Evolutionary conservation across 2,888 invertebrate species (phyloP), one percentile per base, ranked within the genome.

Genomic region (Teleiodes luculella): DNA sequence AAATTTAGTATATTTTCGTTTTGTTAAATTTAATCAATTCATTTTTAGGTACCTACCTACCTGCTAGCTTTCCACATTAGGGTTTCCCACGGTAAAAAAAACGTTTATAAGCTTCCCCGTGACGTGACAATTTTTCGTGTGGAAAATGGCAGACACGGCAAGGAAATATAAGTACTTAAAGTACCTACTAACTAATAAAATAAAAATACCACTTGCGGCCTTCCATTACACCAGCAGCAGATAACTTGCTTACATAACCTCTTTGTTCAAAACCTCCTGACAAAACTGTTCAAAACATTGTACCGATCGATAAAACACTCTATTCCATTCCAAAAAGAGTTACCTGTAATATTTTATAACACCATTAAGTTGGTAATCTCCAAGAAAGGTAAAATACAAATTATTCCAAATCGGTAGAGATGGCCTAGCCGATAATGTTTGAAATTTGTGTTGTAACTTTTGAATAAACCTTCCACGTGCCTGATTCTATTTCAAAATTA

Each of bases 371-470:
- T 2, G 41, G 18, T 20, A 43, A 43, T n/a, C n/a, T 24, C 28
- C 7, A 43, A 13, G 43, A 43, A 43, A 43, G 43, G 28, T n/a
- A 28, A 43, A 43, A 43, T 20, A n/a, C n/a, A n/a, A n/a, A n/a
- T n/a, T n/a, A 43, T 28, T 28, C 6, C 28, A 24, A 13, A 28
- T 28, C 14, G n/a, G 43, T 41, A 33, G 18, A 47, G 53, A 53
- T 53, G 46, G 37, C 53, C 47, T 53, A 53, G 30, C 37, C 47
- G 47, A 47, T 39, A 47, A 10, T 14, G 28, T 47, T 47, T 43
- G 20, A 24, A 52, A 46, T 31, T 53, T 51, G 39, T 41, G 10
- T 41, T 20, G 39, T 18, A 53, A 53, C 36, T 39, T 36, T 24
- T 10, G 18, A 18, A 18, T 18, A 8, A 10, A 41, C 18, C 39